phyloP scores from a whole-genome alignment of 2,797 vertebrate genomes.

The Chaetodon trifasciatus region DNA sequence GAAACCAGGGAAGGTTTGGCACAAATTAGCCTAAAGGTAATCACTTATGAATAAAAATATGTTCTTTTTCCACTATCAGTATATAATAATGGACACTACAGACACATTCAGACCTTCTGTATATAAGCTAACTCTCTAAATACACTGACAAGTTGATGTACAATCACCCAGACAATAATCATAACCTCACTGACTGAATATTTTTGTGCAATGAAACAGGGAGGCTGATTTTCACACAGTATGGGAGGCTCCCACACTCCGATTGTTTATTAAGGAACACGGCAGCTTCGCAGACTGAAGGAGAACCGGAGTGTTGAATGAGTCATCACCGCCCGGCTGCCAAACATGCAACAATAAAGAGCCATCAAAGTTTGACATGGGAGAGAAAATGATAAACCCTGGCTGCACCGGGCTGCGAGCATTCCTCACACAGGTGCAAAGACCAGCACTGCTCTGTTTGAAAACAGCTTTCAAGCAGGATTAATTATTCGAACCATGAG shows the following conservation, averaged over 20 bases:
- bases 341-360: constrained; percentile 46
- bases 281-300: constrained; percentile 20
- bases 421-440: constrained; percentile 71
- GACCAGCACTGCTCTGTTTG: constrained; percentile 39
- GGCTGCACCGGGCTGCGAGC: constrained; percentile 17
- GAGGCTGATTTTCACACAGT: constrained; percentile 16
- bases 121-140: background rate
- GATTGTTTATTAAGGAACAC: constrained; percentile 10
- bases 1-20: background rate
- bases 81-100: background rate
- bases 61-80: background rate
- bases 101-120: background rate
- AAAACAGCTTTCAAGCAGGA: constrained; percentile 53
- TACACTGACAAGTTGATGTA: background rate
- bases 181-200: constrained; percentile 4
- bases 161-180: constrained; percentile 7
- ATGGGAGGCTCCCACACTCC: constrained; percentile 7
- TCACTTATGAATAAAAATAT: background rate
- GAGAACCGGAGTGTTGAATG: constrained; percentile 12
- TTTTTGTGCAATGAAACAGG: background rate
- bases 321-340: constrained; percentile 40
- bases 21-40: background rate
- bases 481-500: constrained; percentile 46
- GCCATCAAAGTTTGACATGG: constrained; percentile 21
- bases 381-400: constrained; percentile 46